Base-by-base conservation (phyloP, 2,888 invertebrate genomes). In the Drepana falcataria region DNA sequence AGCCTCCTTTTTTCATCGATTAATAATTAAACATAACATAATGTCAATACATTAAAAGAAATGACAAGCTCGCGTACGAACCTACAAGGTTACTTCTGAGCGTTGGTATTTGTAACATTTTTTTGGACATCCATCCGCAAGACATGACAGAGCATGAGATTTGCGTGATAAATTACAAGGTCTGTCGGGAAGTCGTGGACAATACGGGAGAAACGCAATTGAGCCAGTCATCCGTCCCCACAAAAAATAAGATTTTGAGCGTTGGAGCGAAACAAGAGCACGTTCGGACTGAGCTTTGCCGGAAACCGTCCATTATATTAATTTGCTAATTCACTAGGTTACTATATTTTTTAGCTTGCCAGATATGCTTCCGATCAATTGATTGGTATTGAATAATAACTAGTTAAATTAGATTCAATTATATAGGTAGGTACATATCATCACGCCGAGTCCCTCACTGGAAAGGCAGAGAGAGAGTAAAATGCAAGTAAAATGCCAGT, bases 151-250 rank as follows among this genome's bases (percentile, higher is more conserved):
- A 49, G 35, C 33, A 41, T 37, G 40, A 35, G 44, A 35, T 44
- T 49, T 54, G 54, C 54, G n/a, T 49, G 47, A 49, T 35, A 49
- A 54, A 54, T 47, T 47, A 47, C 47, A 53, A 37, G 35, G 44
- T 44, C 47, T 35, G 44, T 40, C 41, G 34, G 9, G 33, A 40
- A 40, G 33, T 33, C 37, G 51, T 51, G 49, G 40, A 49, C 49
- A 49, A 49, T 40, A 49, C 40, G 51, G 35, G 49, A 40, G 49
- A 37, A 49, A 49, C 51, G 51, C 40, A 51, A 40, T 51, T 33
- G 51, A 40, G 51, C 9, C 51, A 41, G 51, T 41, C 34, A 40
- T 51, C 51, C 51, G 51, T 7, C 35, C 35, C 5, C 33, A 9
- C 40, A 51, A 51, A 51, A 51, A 51, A 37, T 51, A 0, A 21